phyloP scores from a whole-genome alignment of 2,797 vertebrate species.

The Thamnophis elegans region DNA sequence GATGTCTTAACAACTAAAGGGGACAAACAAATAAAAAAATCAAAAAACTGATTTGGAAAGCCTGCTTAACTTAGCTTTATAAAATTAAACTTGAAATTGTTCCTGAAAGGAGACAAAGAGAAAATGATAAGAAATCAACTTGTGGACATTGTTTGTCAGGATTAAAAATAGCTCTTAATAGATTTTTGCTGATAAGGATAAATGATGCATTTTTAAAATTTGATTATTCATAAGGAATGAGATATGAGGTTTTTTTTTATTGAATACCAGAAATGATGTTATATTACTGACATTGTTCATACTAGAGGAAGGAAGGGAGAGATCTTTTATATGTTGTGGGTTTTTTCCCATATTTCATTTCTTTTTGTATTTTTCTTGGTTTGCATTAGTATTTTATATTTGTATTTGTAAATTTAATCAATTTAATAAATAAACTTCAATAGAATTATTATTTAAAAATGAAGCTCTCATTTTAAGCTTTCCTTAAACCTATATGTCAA shows the following conservation, averaged over 20 bases:
- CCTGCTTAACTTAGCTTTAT: not conserved
- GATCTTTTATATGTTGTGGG: not conserved
- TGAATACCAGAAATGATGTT: not conserved
- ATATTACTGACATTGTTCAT: not conserved
- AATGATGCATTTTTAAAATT: not conserved
- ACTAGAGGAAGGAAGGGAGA: not conserved
- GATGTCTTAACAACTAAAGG: not conserved
- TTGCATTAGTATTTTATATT: not conserved
- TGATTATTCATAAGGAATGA: not conserved
- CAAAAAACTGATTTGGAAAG: not conserved
- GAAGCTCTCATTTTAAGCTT: not conserved
- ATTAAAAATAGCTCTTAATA: not conserved
- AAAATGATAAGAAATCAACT: not conserved
- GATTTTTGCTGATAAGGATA: not conserved
- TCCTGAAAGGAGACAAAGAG: not conserved
- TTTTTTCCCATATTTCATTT: not conserved
- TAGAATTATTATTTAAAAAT: not conserved
- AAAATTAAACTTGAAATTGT: not conserved
- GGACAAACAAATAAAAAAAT: not conserved
- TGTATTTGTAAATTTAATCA: not conserved
- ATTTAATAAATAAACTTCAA: not conserved
- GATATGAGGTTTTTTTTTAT: not conserved
- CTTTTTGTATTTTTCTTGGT: not conserved
- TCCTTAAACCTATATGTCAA: not conserved
- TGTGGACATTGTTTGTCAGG: not conserved